Percentiles rank a stretch among this genome's conserved stretches.
Conservation (phyloP, 2,888 invertebrate species). For the Neocrepidodera transversa region DNA sequence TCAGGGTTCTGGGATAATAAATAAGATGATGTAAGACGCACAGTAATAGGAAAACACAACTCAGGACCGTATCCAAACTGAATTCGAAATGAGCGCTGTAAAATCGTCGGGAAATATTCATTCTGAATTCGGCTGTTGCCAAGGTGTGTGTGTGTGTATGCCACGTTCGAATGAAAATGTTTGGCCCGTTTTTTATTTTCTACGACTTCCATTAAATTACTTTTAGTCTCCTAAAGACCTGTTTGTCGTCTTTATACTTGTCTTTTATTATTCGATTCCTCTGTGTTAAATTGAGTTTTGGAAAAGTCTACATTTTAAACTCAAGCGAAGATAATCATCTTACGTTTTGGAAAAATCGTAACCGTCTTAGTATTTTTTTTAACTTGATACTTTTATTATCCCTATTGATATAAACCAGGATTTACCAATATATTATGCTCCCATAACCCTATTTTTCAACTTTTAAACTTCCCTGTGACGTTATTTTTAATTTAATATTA, state of each 20-base stretch:
- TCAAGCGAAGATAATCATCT: too few species aligned
- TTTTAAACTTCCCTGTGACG: too few species aligned
- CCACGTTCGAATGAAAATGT: background rate
- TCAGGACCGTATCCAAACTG: constrained; percentile 22
- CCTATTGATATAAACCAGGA: too few species aligned
- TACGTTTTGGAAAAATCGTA: too few species aligned
- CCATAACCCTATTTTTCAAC: too few species aligned
- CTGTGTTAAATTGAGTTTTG: background rate
- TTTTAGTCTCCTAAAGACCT: background rate
- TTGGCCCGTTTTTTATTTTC: background rate
- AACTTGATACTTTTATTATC: too few species aligned
- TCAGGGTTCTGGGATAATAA: constrained; percentile 24
- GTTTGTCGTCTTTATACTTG: background rate
- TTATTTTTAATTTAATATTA: too few species aligned
- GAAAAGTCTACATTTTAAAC: background rate
- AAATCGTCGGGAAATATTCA: constrained; percentile 11
- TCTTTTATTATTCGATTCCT: background rate
- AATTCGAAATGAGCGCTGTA: constrained; percentile 14
- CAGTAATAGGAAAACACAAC: constrained; percentile 27
- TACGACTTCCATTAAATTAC: background rate
- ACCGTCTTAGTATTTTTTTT: too few species aligned
- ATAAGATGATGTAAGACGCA: constrained; percentile 28
- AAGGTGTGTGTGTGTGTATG: background rate
- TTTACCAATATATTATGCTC: too few species aligned
- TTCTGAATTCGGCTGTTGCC: constrained; percentile 7